phyloP scores from a whole-genome alignment of 1,140 invertebrate species.

The Sweltsa coloradensis region DNA sequence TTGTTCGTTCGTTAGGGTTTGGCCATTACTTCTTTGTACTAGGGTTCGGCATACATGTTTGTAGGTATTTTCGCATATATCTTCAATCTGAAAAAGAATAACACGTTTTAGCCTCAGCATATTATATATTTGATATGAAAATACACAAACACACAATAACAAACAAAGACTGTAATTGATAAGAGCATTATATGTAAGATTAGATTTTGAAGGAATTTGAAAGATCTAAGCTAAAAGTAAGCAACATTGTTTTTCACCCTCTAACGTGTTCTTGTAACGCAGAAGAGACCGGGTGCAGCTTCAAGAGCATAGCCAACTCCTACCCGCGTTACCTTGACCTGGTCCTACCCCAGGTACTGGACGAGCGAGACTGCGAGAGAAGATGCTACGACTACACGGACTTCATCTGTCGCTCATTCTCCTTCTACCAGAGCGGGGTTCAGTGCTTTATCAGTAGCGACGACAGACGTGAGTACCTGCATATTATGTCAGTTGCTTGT shows the following conservation, averaged over 20 bases:
- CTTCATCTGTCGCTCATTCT: conserved; percentile 33
- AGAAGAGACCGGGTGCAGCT: conserved; percentile 23
- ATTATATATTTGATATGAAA: too few relatives aligned
- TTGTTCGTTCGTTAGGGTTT: too few relatives aligned
- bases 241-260: neutral
- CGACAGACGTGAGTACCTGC: conserved; percentile 23
- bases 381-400: conserved; percentile 27
- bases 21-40: too few relatives aligned
- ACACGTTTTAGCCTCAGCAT: too few relatives aligned
- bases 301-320: conserved; percentile 25
- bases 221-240: too few relatives aligned
- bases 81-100: too few relatives aligned
- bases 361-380: conserved; percentile 29
- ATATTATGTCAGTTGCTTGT: neutral
- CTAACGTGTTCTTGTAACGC: neutral
- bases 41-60: too few relatives aligned
- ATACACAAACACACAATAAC: too few relatives aligned
- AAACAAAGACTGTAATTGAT: too few relatives aligned
- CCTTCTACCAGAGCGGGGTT: conserved; percentile 31
- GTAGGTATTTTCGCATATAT: too few relatives aligned
- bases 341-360: conserved; percentile 27
- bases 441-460: conserved; percentile 35
- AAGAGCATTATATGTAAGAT: too few relatives aligned
- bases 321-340: conserved; percentile 33
- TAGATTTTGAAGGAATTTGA: too few relatives aligned